A percentile compares a stretch with the other conserved stretches of the same genome.
Evolutionary conservation across 1,140 invertebrate genomes (phyloP).

Genomic region (Cydia strobilella): DNA sequence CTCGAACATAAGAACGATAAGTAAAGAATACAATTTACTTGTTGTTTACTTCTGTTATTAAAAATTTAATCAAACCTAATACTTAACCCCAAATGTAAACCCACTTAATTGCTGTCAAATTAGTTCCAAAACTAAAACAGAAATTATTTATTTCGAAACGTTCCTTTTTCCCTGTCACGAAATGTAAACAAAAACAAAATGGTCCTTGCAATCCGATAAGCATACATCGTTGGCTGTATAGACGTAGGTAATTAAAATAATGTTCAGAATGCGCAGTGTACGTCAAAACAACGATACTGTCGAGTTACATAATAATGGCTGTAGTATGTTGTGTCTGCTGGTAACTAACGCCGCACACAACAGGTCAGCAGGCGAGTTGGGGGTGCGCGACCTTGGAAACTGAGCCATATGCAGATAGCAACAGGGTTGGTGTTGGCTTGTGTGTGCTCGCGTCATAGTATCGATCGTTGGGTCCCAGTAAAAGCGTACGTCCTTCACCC

Average conservation of each 20-base stretch:
- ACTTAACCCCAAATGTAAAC: not conserved
- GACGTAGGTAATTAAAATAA: not conserved
- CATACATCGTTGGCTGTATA: not conserved
- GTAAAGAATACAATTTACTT: not conserved
- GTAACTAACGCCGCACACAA: conserved; percentile 28
- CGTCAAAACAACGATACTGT: not conserved
- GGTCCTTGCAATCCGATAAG: not conserved
- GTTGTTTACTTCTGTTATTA: not conserved
- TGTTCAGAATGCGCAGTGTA: not conserved
- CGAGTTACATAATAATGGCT: conserved; percentile 27
- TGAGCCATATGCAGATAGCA: conserved; percentile 4
- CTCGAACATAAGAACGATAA: not conserved
- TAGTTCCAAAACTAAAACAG: not conserved
- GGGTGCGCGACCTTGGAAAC: not conserved
- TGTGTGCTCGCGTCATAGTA: conserved; percentile 18
- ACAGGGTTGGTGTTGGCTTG: conserved; percentile 6
- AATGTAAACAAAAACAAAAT: conserved; percentile 19
- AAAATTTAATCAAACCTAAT: not conserved
- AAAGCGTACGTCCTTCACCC: conserved; percentile 64
- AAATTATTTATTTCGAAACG: not conserved
- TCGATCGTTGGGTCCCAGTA: conserved; percentile 20
- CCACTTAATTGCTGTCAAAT: not conserved
- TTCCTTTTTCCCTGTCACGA: not conserved
- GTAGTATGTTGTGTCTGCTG: conserved; percentile 26
- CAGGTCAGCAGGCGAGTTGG: conserved; percentile 22